These are phyloP conservation scores for Psittacula cyanocephala DNA, from an alignment of 2,113 vertebrate species.

Conservation along the genomic window DNA sequence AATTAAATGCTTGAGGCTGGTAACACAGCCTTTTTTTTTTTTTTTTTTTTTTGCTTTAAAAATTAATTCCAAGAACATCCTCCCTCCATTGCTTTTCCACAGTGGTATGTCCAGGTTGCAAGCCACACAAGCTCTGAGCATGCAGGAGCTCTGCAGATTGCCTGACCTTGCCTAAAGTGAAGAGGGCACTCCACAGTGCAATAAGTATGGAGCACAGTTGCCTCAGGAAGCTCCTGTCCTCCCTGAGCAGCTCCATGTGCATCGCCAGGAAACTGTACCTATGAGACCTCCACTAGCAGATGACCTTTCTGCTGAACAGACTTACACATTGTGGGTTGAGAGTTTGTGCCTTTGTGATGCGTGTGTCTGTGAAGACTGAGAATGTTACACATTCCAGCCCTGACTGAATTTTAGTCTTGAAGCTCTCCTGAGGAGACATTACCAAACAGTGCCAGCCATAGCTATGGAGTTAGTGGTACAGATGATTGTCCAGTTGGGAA, in stretches of 20 bases:
- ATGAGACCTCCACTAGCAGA: neutral
- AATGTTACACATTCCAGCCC: neutral
- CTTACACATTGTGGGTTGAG: rapidly evolving
- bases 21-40: neutral
- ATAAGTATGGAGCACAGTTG: neutral
- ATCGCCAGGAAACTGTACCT: neutral
- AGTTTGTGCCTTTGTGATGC: neutral
- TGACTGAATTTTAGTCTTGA: neutral
- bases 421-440: neutral
- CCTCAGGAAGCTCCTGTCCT: neutral
- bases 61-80: neutral
- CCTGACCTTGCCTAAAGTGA: neutral
- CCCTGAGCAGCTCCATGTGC: neutral
- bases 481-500: neutral
- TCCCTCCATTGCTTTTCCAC: neutral
- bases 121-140: neutral
- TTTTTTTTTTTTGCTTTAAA: neutral
- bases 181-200: neutral
- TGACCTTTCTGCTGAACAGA: neutral
- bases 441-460: neutral
- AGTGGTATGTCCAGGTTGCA: neutral
- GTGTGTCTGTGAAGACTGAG: neutral
- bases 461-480: neutral
- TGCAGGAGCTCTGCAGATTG: neutral
- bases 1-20: neutral